These are phyloP conservation scores for Argentina silus DNA, from an alignment of 2,797 vertebrate genomes.

Conservation along the genomic window DNA sequence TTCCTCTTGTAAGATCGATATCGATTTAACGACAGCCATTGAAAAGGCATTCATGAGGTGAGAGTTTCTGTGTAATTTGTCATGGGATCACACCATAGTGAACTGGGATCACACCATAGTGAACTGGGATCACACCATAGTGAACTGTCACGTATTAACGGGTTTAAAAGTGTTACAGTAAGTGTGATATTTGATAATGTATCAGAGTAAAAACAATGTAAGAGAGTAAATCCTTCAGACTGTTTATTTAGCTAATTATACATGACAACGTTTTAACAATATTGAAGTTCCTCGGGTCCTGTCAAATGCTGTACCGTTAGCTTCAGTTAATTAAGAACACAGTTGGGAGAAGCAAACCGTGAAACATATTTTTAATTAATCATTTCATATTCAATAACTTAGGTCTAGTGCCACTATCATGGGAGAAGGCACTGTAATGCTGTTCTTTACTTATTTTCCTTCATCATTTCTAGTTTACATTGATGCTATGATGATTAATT, in stretches of 20 bases:
- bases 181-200: background rate
- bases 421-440: background rate
- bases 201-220: background rate
- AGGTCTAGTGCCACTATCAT: background rate
- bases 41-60: background rate
- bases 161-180: constrained; percentile 7
- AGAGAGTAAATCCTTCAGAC: background rate
- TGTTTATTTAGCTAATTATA: background rate
- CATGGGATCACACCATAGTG: no score
- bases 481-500: no score
- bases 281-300: background rate
- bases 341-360: no score
- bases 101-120: no score
- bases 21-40: background rate
- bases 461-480: no score
- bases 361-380: background rate
- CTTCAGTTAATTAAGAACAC: background rate
- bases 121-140: no score
- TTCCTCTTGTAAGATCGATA: background rate
- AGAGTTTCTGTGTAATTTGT: no score
- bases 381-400: background rate
- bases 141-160: no score
- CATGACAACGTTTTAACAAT: background rate
- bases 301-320: background rate
- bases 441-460: background rate